Evolutionary conservation across 2,113 vertebrate genomes (phyloP).

Genomic region (Sphaerodactylus townsendi): DNA sequence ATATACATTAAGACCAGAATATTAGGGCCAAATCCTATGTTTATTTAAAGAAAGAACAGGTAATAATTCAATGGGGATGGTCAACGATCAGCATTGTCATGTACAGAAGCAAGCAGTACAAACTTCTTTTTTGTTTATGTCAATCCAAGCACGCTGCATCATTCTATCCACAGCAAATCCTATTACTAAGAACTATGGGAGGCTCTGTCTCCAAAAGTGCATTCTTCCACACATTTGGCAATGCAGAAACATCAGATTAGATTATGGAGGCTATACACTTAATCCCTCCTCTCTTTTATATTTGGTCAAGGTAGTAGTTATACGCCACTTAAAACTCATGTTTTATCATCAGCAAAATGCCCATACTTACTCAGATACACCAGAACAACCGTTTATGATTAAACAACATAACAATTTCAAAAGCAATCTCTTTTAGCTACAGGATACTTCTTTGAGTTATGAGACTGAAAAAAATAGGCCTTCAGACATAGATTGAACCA

Average conservation of each 20-base stretch:
- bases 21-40: constrained; percentile 8
- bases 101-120: neutral
- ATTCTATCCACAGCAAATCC: constrained; percentile 30
- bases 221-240: neutral
- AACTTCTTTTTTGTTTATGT: neutral
- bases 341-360: constrained; percentile 60
- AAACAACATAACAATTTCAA: constrained; percentile 73
- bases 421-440: constrained; percentile 75
- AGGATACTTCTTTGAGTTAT: constrained; percentile 69
- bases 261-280: constrained; percentile 32
- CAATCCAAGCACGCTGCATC: neutral
- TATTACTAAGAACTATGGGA: constrained; percentile 30
- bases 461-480: constrained; percentile 64
- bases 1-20: fast-evolving
- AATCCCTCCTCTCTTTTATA: constrained; percentile 49
- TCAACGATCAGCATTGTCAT: constrained; percentile 13
- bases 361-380: constrained; percentile 66
- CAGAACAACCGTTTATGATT: constrained; percentile 76
- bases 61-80: constrained; percentile 20
- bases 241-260: constrained; percentile 1
- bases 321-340: constrained; percentile 64
- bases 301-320: constrained; percentile 63
- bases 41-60: constrained; percentile 20
- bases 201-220: constrained; percentile 12
- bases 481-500: constrained; percentile 60